phyloP scores from a whole-genome alignment of 1,140 invertebrate genomes.

The Drosophila malerkotliana region DNA sequence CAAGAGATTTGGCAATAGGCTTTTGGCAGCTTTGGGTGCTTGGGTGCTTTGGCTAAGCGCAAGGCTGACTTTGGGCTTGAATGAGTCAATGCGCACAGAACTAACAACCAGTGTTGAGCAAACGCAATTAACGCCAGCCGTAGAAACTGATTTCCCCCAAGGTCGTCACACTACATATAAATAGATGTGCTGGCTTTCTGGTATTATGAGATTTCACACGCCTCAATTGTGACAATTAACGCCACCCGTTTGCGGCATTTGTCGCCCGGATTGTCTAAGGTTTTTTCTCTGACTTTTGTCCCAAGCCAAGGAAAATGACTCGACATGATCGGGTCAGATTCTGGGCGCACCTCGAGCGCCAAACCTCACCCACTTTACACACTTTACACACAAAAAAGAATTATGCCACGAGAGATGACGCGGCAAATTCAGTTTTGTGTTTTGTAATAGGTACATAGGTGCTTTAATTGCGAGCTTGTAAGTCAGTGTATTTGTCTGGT shows the following conservation, averaged over 20 bases:
- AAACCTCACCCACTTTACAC: slow-evolving; percentile 50
- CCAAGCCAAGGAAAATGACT: slow-evolving; percentile 46
- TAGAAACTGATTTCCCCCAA: slow-evolving; percentile 53
- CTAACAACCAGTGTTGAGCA: slow-evolving; percentile 53
- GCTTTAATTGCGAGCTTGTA: slow-evolving; percentile 41
- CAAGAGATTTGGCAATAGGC: slow-evolving; percentile 55
- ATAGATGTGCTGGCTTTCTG: slow-evolving; percentile 29
- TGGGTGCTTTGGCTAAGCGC: slow-evolving; percentile 12
- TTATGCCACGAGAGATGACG: slow-evolving; percentile 64
- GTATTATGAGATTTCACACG: slow-evolving; percentile 67
- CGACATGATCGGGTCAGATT: slow-evolving; percentile 69
- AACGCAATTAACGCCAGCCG: slow-evolving; percentile 58
- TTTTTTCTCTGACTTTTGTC: slow-evolving; percentile 26
- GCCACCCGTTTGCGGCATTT: slow-evolving; percentile 37
- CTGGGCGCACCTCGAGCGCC: slow-evolving; percentile 51
- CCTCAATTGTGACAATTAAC: slow-evolving; percentile 81
- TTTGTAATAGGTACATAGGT: slow-evolving; percentile 38
- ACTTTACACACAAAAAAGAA: slow-evolving; percentile 44
- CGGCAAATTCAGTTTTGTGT: slow-evolving; percentile 47
- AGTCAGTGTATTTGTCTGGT: slow-evolving; percentile 9
- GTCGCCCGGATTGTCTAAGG: slow-evolving; percentile 25
- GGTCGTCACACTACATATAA: slow-evolving; percentile 55
- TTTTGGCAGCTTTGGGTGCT: slow-evolving; percentile 9
- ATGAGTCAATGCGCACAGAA: slow-evolving; percentile 57
- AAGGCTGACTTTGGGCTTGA: slow-evolving; percentile 25